Conservation (phyloP, 2,888 invertebrate genomes). For the Eledone cirrhosa region DNA sequence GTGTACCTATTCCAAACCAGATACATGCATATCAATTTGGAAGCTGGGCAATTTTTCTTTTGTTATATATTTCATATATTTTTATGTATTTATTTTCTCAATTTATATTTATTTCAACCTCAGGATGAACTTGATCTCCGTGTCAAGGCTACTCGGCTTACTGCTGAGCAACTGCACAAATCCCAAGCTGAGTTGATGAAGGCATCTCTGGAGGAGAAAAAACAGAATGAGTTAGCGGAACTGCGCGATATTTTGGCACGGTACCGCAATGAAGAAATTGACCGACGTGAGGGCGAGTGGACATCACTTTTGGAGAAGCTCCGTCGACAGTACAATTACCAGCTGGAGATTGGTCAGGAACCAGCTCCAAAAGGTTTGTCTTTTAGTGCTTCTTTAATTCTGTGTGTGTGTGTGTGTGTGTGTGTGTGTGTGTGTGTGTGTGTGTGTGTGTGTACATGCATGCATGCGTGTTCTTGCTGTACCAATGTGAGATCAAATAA, state of each 20-base stretch:
- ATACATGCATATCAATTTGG: too few relatives aligned
- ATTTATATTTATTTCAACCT: not conserved
- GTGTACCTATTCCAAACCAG: too few relatives aligned
- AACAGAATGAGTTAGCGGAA: constrained; percentile 39
- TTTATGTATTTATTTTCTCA: too few relatives aligned
- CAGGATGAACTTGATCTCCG: constrained; percentile 54
- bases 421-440: not conserved
- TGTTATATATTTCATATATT: too few relatives aligned
- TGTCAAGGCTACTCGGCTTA: constrained; percentile 50
- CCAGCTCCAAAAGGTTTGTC: constrained; percentile 14
- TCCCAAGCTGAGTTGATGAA: constrained; percentile 47
- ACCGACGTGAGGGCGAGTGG: constrained; percentile 43
- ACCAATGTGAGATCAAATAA: too few relatives aligned
- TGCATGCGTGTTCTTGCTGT: not conserved
- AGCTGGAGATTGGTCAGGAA: not conserved
- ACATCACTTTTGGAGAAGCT: constrained; percentile 38
- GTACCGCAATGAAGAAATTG: constrained; percentile 50
- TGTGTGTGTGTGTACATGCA: not conserved
- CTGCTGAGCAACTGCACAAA: constrained; percentile 54
- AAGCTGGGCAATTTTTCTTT: too few relatives aligned
- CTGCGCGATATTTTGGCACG: constrained; percentile 44
- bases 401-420: not conserved
- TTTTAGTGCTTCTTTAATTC: not conserved
- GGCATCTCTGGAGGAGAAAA: constrained; percentile 44
- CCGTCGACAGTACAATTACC: constrained; percentile 40